A percentile compares a stretch with the other conserved stretches of the same genome.
Conservation (phyloP, 30 jellyfish, hydroid and myxozoan genomes). For the Nemopilema nomurai region DNA sequence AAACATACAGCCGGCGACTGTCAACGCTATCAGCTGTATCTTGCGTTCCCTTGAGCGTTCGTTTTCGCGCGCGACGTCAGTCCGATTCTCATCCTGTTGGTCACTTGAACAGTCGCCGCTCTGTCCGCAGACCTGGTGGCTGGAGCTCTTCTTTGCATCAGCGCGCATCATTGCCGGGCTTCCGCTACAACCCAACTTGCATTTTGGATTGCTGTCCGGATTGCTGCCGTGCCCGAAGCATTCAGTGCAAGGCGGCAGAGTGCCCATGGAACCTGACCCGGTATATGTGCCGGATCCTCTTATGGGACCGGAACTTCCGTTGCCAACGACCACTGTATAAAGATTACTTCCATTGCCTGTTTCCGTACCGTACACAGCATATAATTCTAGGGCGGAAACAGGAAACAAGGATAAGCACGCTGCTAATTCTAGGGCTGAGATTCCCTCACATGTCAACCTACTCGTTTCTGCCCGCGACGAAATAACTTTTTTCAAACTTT, state of each 20-base stretch:
- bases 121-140: neutral
- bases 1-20: neutral
- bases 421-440: no score
- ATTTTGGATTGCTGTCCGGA: conserved; percentile 22
- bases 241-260: conserved; percentile 15
- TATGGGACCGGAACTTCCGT: neutral
- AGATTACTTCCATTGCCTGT: neutral
- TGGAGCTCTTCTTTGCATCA: no score
- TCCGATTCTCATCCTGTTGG: neutral
- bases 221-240: conserved; percentile 33
- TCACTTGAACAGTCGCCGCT: neutral
- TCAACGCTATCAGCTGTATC: neutral
- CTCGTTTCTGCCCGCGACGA: neutral
- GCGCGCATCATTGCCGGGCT: no score
- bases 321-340: neutral
- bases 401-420: no score
- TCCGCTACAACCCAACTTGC: conserved; percentile 23
- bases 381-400: neutral
- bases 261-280: conserved; percentile 21
- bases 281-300: conserved; percentile 5
- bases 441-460: neutral
- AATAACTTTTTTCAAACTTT: neutral
- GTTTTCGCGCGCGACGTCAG: neutral
- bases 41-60: neutral
- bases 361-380: neutral